These are phyloP conservation scores for Tringa solitaria DNA, from an alignment of 2,113 vertebrate species.

Conservation along the genomic window DNA sequence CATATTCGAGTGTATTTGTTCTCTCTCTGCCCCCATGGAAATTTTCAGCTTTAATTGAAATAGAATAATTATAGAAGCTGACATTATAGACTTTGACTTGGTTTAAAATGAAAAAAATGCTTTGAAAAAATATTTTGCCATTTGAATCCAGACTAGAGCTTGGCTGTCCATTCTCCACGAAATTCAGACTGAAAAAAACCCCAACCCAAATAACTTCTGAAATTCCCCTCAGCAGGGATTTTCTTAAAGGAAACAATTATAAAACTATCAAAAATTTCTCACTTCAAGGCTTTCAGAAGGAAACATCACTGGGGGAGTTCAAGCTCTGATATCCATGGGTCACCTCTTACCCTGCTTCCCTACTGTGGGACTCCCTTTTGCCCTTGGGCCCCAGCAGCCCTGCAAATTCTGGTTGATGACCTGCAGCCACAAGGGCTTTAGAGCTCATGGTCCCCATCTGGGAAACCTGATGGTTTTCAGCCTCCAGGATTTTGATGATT, in stretches of 20 bases:
- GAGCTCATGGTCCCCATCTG: background rate
- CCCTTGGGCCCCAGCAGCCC: background rate
- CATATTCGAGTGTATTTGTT: background rate
- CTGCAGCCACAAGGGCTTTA: background rate
- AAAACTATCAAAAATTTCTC: slow-evolving; percentile 34
- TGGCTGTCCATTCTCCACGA: background rate
- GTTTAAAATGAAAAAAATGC: background rate
- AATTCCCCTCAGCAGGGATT: slow-evolving; percentile 1
- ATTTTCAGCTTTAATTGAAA: background rate
- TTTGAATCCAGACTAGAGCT: background rate
- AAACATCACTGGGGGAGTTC: background rate
- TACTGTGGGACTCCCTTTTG: background rate
- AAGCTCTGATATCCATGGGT: background rate
- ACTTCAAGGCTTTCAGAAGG: slow-evolving; percentile 21
- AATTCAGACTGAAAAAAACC: background rate
- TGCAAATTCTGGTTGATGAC: background rate
- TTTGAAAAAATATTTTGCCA: slow-evolving; percentile 1
- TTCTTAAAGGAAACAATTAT: slow-evolving; percentile 40
- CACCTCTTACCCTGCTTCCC: background rate
- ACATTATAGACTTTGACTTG: background rate
- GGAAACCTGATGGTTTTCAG: background rate
- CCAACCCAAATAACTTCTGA: background rate
- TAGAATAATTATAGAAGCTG: background rate
- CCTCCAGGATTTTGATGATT: background rate
- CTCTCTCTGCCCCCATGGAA: background rate